Conservation (phyloP, 2,113 vertebrate genomes). For the Sakesphorus luctuosus region DNA sequence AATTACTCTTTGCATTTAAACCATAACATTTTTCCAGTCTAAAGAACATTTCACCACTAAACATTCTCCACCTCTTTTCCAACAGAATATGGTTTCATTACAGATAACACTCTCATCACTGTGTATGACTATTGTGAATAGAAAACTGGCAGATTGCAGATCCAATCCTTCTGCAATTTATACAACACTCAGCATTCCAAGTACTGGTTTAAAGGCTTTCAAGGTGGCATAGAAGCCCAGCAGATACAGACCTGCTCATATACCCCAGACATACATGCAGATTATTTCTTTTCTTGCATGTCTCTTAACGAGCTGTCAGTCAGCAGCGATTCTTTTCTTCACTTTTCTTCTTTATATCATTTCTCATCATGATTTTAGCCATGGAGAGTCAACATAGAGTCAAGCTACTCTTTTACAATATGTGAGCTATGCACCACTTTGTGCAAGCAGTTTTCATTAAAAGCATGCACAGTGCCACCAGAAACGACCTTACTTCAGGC, state of each 20-base stretch:
- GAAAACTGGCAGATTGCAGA: not conserved
- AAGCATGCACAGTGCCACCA: not conserved
- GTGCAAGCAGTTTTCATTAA: not conserved
- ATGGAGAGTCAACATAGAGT: not conserved
- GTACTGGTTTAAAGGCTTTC: not conserved
- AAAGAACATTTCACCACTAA: not conserved
- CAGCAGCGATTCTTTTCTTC: not conserved
- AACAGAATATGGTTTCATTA: not conserved
- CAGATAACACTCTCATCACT: conserved; percentile 6
- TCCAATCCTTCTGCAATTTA: not conserved
- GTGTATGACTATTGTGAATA: not conserved
- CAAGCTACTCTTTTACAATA: not conserved
- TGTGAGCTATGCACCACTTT: not conserved
- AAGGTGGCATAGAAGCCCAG: not conserved
- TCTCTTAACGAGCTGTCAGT: not conserved
- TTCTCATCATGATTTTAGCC: not conserved
- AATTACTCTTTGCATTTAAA: conserved; percentile 34
- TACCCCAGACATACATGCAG: not conserved
- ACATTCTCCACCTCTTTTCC: not conserved
- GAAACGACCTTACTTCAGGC: not conserved
- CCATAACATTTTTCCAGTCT: not conserved
- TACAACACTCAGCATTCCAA: not conserved
- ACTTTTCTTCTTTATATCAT: not conserved
- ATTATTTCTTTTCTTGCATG: not conserved
- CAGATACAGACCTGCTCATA: not conserved